Evolutionary conservation across 1,140 invertebrate genomes (phyloP).

Genomic region (Anastrepha ludens): DNA sequence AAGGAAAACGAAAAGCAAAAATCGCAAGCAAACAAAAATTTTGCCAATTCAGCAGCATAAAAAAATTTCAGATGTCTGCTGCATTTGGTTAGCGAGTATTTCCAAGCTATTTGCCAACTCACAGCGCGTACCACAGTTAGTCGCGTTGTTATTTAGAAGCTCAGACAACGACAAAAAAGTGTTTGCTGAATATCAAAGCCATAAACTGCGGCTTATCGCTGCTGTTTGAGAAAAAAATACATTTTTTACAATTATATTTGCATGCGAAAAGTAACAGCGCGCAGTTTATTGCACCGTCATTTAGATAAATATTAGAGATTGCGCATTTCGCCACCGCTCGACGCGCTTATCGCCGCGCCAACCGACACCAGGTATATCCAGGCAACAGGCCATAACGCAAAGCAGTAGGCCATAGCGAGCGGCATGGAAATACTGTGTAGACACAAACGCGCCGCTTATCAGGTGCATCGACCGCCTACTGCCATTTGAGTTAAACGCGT

Average conservation of each 20-base stretch:
- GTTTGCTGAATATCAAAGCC: background rate
- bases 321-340: background rate
- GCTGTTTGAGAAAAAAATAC: background rate
- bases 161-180: no score
- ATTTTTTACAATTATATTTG: background rate
- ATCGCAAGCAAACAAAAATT: background rate
- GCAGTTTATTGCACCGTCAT: slow-evolving; percentile 7
- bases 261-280: background rate
- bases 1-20: background rate
- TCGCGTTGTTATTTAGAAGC: background rate
- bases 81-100: background rate
- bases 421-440: no score
- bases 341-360: background rate
- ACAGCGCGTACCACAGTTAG: background rate
- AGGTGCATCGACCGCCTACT: background rate
- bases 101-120: background rate
- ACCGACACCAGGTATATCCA: no score
- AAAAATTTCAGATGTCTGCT: background rate
- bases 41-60: background rate
- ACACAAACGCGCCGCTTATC: background rate
- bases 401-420: no score
- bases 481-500: background rate
- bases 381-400: no score
- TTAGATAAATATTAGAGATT: slow-evolving; percentile 25
- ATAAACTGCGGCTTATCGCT: slow-evolving; percentile 32